A percentile compares a stretch with the other conserved stretches of the same genome.
Evolutionary conservation across 2,113 vertebrate genomes (phyloP).

Genomic region (Strigops habroptila): DNA sequence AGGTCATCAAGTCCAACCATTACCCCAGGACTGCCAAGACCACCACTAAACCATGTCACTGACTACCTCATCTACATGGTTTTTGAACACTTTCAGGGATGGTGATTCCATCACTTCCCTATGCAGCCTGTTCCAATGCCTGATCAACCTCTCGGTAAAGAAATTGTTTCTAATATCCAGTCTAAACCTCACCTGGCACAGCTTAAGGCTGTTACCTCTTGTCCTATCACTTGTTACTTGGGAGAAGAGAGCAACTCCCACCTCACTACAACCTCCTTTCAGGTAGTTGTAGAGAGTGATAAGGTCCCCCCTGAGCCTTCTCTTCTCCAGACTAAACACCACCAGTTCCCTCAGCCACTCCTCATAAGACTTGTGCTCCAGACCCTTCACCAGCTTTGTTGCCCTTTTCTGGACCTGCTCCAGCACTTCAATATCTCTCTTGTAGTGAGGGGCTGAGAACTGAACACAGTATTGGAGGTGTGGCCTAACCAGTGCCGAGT

Average conservation of each 20-base stretch:
- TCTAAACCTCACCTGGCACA: not conserved
- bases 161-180: not conserved
- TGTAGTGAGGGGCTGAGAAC: not conserved
- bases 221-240: not conserved
- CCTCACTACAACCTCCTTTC: not conserved
- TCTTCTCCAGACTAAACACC: not conserved
- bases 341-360: not conserved
- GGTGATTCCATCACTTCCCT: not conserved
- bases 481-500: fast-evolving
- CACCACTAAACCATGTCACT: not conserved
- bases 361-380: not conserved
- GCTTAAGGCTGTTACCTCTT: not conserved
- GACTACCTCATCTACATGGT: not conserved
- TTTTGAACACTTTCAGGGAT: not conserved
- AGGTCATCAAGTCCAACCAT: not conserved
- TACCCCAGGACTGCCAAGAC: not conserved
- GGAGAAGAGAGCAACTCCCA: not conserved
- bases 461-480: not conserved
- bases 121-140: not conserved
- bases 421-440: not conserved
- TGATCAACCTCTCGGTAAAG: not conserved
- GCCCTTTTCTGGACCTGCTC: not conserved
- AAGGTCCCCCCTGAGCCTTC: not conserved
- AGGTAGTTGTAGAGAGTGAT: not conserved
- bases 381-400: not conserved